phyloP scores from a whole-genome alignment of 2,113 vertebrate species.

The Carollia perspicillata region DNA sequence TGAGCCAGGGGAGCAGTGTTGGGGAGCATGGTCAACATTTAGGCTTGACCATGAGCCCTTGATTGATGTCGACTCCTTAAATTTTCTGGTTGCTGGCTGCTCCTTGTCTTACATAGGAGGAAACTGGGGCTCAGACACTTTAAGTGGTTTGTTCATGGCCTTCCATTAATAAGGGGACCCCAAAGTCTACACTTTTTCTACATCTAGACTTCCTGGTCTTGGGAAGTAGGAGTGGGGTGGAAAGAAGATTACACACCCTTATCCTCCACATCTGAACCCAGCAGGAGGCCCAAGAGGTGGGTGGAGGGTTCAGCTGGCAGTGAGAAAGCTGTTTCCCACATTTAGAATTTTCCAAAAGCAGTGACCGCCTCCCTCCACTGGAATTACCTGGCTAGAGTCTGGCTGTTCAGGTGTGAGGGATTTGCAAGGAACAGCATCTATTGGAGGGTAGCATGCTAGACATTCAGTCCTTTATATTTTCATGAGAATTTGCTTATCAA shows the following conservation, averaged over 20 bases:
- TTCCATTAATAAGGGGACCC: too few relatives aligned
- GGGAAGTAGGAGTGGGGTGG: background rate
- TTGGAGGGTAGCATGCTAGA: background rate
- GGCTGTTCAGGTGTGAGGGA: too few relatives aligned
- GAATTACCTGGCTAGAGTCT: background rate
- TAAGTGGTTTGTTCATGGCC: background rate
- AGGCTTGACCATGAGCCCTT: background rate
- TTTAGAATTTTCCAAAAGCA: background rate
- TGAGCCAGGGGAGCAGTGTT: background rate
- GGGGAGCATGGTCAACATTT: background rate
- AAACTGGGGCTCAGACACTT: background rate
- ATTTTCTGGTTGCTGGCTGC: background rate
- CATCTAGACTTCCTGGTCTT: background rate
- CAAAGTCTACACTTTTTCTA: background rate
- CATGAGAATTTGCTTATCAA: background rate
- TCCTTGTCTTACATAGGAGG: background rate
- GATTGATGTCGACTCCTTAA: too few relatives aligned
- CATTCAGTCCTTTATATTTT: background rate
- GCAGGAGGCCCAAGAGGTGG: background rate
- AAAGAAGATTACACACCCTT: background rate
- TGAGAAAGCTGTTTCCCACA: background rate
- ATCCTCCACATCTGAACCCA: background rate
- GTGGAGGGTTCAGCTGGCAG: too few relatives aligned
- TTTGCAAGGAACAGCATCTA: fast-evolving
- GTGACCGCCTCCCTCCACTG: fast-evolving